Conservation (phyloP, 1,140 invertebrate genomes). For the Hyles vespertilio region DNA sequence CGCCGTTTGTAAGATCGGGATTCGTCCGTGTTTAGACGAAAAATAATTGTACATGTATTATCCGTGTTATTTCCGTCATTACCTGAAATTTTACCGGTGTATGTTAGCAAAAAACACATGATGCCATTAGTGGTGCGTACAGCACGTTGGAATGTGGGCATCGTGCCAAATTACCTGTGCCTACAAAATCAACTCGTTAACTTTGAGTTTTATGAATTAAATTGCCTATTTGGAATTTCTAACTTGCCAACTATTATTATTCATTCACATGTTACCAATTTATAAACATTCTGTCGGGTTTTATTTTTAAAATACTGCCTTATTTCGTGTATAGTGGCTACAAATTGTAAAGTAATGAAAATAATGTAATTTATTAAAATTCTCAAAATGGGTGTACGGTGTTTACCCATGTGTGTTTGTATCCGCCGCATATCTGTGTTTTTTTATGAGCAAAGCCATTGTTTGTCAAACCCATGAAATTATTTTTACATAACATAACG, state of each 20-base stretch:
- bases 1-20: conserved; percentile 7
- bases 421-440: neutral
- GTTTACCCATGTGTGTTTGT: too few species aligned
- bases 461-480: neutral
- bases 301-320: too few species aligned
- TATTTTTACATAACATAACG: conserved; percentile 23
- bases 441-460: neutral
- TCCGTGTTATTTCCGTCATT: conserved; percentile 39
- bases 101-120: conserved; percentile 41
- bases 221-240: conserved; percentile 24
- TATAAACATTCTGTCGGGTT: too few species aligned
- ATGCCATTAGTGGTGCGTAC: conserved; percentile 42
- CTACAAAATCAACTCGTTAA: conserved; percentile 32
- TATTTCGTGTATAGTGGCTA: too few species aligned
- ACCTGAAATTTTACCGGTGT: conserved; percentile 46
- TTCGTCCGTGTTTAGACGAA: conserved; percentile 9
- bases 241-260: neutral
- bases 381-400: too few species aligned
- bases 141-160: conserved; percentile 48
- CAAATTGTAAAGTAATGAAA: too few species aligned
- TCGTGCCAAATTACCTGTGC: conserved; percentile 50
- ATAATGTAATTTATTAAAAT: too few species aligned
- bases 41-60: conserved; percentile 22
- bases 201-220: conserved; percentile 43
- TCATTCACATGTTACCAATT: neutral